Evolutionary conservation across 2,888 invertebrate genomes (phyloP), one percentile per base, ranked within the genome.

Genomic region (Drosophila quinaria): DNA sequence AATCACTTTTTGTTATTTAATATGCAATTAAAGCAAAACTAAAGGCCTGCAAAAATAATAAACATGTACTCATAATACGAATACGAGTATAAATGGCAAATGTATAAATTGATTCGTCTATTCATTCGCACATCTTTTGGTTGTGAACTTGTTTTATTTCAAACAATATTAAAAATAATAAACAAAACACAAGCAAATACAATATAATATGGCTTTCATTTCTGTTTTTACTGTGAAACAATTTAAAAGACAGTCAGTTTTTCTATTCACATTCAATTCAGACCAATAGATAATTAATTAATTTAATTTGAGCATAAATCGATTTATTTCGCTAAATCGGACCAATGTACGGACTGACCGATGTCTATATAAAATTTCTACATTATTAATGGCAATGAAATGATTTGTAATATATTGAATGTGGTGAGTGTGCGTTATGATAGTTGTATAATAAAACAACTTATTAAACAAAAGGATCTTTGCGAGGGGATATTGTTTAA

Each of bases 41-140:
- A 33, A 62, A 47, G 17, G 52, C 65, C 73, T 55, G 70, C 64
- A 70, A 71, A 70, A 59, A 31, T 35, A 59, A 33, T 61, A 41
- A 67, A 68, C 54, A 17, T 47, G 66, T 50, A 56, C 31, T 39
- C 55, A 11, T 31, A 31, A 52, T n/a, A 37, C 35, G 25, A 58
- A 37, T 29, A 37, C 13, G 46, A 58, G 46, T 65, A 64, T 65
- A 42, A 56, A 51, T 47, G 66, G 63, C 76, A 70, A 74, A 73
- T 78, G 76, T 78, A 81, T 79, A 82, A 80, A 90, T 74, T 80
- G 77, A 89, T 89, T 85, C 72, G 77, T 74, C 78, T 77, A 78
- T 82, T 87, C 82, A 88, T 78, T 87, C 74, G 71, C 88, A 87
- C 76, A 70, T 81, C 79, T 74, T 87, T 87, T 68, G 88, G 85